A percentile compares a stretch with the other conserved stretches of the same genome.
Conservation (phyloP, 92 coral and sea anemone species). For the Anthopleura xanthogrammica region DNA sequence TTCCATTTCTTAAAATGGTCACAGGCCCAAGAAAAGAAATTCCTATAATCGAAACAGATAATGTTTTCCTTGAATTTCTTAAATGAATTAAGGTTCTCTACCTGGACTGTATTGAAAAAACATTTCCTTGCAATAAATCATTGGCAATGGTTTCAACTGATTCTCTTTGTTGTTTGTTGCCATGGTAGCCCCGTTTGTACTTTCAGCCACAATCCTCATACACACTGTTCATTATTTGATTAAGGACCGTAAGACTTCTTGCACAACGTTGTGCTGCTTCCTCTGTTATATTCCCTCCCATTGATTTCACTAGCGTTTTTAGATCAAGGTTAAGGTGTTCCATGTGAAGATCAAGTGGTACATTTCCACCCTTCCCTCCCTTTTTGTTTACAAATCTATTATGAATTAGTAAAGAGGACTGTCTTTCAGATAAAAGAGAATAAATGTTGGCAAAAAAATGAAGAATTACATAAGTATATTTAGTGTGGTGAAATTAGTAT, state of each 20-base stretch:
- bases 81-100: no score
- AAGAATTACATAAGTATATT: slow-evolving; percentile 48
- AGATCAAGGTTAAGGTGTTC: slow-evolving; percentile 56
- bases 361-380: slow-evolving; percentile 45
- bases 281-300: slow-evolving; percentile 65
- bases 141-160: slow-evolving; percentile 48
- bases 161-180: slow-evolving; percentile 21
- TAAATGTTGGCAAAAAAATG: slow-evolving; percentile 54
- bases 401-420: slow-evolving; percentile 43
- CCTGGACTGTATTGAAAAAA: not conserved
- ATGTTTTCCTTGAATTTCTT: no score
- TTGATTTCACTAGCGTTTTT: slow-evolving; percentile 49
- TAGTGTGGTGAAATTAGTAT: slow-evolving; percentile 56
- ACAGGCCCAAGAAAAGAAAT: no score
- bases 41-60: no score
- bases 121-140: slow-evolving; percentile 8
- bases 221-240: slow-evolving; percentile 48
- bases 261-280: slow-evolving; percentile 70
- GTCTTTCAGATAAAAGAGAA: slow-evolving; percentile 42
- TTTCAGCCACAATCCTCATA: slow-evolving; percentile 50
- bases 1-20: no score
- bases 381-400: slow-evolving; percentile 56
- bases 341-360: slow-evolving; percentile 62
- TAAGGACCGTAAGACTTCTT: slow-evolving; percentile 53
- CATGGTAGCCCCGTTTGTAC: slow-evolving; percentile 52